Conservation (phyloP, 2,888 invertebrate species). For the Tortricodes alternella region DNA sequence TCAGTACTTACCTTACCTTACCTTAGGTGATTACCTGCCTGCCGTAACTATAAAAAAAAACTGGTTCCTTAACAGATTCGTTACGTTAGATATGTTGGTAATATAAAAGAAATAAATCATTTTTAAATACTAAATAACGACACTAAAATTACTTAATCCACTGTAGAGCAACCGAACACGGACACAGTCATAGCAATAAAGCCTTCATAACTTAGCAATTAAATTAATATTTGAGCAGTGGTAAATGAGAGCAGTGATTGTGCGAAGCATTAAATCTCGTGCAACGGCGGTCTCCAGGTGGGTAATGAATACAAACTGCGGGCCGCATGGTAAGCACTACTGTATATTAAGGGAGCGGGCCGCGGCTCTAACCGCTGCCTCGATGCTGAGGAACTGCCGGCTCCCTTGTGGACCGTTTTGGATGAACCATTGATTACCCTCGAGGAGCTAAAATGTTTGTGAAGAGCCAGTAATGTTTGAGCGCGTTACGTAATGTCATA, state of each 20-base stretch:
- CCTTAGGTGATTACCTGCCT: no score
- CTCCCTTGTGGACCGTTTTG: slow-evolving; percentile 52
- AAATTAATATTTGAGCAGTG: slow-evolving; percentile 64
- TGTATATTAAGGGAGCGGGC: slow-evolving; percentile 69
- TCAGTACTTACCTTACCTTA: no score
- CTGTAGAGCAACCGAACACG: slow-evolving; percentile 6
- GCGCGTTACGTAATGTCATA: not conserved
- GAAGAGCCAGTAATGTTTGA: slow-evolving; percentile 10
- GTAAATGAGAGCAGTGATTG: slow-evolving; percentile 66
- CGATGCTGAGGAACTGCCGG: slow-evolving; percentile 38
- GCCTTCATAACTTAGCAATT: slow-evolving; percentile 39
- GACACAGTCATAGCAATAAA: slow-evolving; percentile 31
- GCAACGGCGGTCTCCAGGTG: slow-evolving; percentile 60
- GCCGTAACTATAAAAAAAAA: no score
- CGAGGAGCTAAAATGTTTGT: slow-evolving; percentile 34
- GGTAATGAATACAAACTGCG: slow-evolving; percentile 80
- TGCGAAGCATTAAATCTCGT: slow-evolving; percentile 64
- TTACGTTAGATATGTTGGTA: no score
- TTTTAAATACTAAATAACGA: not conserved
- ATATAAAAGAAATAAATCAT: no score
- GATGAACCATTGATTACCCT: slow-evolving; percentile 51
- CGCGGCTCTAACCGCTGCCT: slow-evolving; percentile 54
- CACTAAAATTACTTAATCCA: slow-evolving; percentile 28
- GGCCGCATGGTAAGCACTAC: slow-evolving; percentile 68
- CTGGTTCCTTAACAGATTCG: no score